Evolutionary conservation across 1,140 invertebrate genomes (phyloP).

Genomic region (Helicoverpa armigera): DNA sequence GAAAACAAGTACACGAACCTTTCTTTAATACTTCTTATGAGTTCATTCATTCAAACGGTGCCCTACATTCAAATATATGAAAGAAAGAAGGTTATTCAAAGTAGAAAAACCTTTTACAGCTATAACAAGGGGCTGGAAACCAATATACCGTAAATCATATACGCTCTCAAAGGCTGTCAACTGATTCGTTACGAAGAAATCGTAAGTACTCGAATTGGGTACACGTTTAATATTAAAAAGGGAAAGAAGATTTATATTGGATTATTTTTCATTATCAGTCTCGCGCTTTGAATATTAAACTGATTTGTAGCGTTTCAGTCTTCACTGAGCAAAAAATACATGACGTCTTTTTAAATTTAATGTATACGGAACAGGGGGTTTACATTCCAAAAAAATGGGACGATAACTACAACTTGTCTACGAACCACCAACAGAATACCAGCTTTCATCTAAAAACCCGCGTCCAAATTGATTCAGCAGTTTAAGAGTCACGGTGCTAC

Average conservation of each 20-base stretch:
- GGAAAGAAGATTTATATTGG: not conserved
- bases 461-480: no score
- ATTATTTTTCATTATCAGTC: not conserved
- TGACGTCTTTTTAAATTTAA: no score
- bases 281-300: no score
- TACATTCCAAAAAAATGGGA: no score
- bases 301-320: no score
- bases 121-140: not conserved
- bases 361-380: no score
- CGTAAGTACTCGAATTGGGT: not conserved
- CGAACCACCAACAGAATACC: no score
- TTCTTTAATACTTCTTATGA: not conserved
- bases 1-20: not conserved
- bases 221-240: not conserved
- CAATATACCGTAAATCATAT: slow-evolving; percentile 35
- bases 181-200: slow-evolving; percentile 4
- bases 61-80: slow-evolving; percentile 13
- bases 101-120: not conserved
- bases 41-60: not conserved
- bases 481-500: no score
- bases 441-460: no score
- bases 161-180: not conserved
- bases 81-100: not conserved
- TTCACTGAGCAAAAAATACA: no score
- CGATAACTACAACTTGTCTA: no score